Conservation (phyloP, 1,140 invertebrate genomes). For the Fragariocoptes setiger region DNA sequence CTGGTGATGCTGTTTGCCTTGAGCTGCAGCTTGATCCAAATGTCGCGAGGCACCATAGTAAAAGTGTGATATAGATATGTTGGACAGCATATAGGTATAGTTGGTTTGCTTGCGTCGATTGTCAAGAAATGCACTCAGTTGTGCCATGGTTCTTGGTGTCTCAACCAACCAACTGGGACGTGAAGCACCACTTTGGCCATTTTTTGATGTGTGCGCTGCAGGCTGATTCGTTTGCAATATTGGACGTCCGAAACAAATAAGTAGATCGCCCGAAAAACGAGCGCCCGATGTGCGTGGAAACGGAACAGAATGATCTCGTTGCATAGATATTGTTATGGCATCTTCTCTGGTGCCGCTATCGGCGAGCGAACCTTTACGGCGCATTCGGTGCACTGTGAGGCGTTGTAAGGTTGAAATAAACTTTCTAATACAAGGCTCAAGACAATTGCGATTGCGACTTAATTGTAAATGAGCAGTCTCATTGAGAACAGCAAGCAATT, state of each 20-base stretch:
- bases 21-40: background rate
- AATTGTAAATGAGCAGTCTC: conserved; percentile 37
- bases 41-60: background rate
- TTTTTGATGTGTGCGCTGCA: background rate
- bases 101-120: background rate
- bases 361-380: background rate
- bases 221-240: background rate
- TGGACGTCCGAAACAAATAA: conserved; percentile 53
- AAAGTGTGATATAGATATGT: background rate
- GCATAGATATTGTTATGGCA: background rate
- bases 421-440: conserved; percentile 42
- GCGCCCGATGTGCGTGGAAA: conserved; percentile 74
- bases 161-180: background rate
- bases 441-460: conserved; percentile 36
- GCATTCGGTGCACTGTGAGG: conserved; percentile 12
- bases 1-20: too few relatives aligned
- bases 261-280: conserved; percentile 46
- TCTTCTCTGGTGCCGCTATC: background rate
- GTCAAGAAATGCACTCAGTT: background rate
- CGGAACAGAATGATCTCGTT: conserved; percentile 32
- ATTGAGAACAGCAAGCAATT: conserved; percentile 23
- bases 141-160: background rate
- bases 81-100: background rate
- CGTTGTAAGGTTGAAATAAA: conserved; percentile 33
- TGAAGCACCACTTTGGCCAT: too few relatives aligned